Conservation (phyloP, 2,797 vertebrate genomes). For the Lophotriccus pileatus region DNA sequence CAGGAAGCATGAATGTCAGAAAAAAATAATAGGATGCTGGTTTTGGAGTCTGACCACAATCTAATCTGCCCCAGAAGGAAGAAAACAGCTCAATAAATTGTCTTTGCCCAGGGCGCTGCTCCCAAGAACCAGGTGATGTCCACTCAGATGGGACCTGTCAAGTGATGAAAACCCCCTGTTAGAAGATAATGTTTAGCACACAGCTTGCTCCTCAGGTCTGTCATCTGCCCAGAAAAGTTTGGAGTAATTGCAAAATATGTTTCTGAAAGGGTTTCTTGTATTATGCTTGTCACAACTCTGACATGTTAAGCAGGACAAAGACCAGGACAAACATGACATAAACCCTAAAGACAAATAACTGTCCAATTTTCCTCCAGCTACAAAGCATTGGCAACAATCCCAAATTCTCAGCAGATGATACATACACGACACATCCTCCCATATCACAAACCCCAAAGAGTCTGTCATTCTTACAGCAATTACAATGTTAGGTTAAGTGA, state of each 20-base stretch:
- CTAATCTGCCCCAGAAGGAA: neutral
- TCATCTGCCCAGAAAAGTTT: neutral
- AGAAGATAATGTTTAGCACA: neutral
- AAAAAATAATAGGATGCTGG: neutral
- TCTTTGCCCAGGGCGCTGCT: neutral
- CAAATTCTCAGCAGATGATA: neutral
- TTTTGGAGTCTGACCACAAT: neutral
- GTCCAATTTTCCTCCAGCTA: neutral
- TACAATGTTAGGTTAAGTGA: neutral
- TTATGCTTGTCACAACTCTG: slow-evolving; percentile 13
- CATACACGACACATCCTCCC: neutral
- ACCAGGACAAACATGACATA: neutral
- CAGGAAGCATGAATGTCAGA: neutral
- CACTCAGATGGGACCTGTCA: neutral
- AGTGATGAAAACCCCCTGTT: neutral
- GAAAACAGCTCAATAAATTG: neutral
- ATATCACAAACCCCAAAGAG: neutral
- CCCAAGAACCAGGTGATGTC: neutral
- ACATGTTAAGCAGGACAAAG: neutral
- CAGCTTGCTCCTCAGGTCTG: neutral
- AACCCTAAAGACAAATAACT: neutral
- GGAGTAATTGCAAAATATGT: neutral
- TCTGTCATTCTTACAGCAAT: neutral
- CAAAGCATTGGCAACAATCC: neutral
- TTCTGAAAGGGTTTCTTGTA: slow-evolving; percentile 21